A percentile compares a stretch with the other conserved stretches of the same genome.
phyloP scores from a whole-genome alignment of 2,888 invertebrate species.

The Parapristionchus giblindavisi region DNA sequence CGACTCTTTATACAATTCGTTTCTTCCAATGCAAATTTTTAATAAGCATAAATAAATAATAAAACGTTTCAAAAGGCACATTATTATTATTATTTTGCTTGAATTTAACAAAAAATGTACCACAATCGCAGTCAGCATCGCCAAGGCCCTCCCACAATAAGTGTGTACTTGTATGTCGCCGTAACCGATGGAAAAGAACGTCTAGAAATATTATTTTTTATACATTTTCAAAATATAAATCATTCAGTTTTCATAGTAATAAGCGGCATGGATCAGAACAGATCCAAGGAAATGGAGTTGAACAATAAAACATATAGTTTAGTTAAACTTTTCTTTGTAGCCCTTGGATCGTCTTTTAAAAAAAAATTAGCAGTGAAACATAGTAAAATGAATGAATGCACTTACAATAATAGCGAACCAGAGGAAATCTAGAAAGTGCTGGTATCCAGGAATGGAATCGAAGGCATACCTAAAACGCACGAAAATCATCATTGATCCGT shows the following conservation, averaged over 20 bases:
- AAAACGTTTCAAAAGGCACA: too few species aligned
- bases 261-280: too few species aligned
- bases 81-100: too few species aligned
- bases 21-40: too few species aligned
- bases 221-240: slow-evolving; percentile 69
- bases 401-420: slow-evolving; percentile 68
- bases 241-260: neutral
- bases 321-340: too few species aligned
- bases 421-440: slow-evolving; percentile 62
- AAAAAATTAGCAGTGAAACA: too few species aligned
- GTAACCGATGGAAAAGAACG: slow-evolving; percentile 99
- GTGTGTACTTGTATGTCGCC: slow-evolving; percentile 98
- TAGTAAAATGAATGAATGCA: slow-evolving; percentile 6
- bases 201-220: slow-evolving; percentile 71
- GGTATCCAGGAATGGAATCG: slow-evolving; percentile 50
- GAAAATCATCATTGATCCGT: neutral
- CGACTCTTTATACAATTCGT: too few species aligned
- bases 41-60: too few species aligned
- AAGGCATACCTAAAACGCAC: slow-evolving; percentile 38
- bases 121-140: slow-evolving; percentile 99
- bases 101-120: slow-evolving; percentile 73
- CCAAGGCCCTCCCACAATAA: slow-evolving; percentile 98
- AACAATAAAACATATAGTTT: too few species aligned
- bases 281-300: too few species aligned
- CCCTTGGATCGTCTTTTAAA: too few species aligned